Evolutionary conservation across 2,113 vertebrate genomes (phyloP), one percentile per base, ranked within the genome.

Genomic region (Anguilla japonica): DNA sequence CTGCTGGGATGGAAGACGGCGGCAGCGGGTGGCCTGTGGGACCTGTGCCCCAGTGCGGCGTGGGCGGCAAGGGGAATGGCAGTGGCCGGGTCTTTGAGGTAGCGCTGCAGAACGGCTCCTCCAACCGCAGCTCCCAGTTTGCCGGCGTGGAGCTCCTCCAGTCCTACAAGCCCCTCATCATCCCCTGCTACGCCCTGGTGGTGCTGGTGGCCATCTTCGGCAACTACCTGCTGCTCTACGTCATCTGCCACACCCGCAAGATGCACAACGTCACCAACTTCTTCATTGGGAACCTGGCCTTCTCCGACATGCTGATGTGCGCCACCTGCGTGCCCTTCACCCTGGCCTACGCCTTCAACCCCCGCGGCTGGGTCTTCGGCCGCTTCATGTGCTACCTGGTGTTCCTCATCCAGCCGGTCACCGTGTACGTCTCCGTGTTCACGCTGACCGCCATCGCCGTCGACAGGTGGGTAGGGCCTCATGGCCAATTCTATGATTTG

Each of bases 181-280:
- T 97, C 57, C 96, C 97, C 53, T 97, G 96, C 94, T 97, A 97
- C n/a, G 89, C 94, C 8, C 89, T 97, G 57, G 96, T 97, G 81
- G 95, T 97, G 46, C 92, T 97, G 46, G 90, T 97, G 0, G 97
- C 96, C 8, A 88, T 97, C 82, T 93, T 97, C 0, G 97, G 97
- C 57, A 97, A 97, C 92, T 97, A 97, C 85, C 93, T 97, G 89
- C 95, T 97, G 80, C 95, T 97, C 39, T 97, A 97, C 0, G 95
- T 97, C 90, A 97, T 97, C 88, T 97, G 97, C 86, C 93, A 94
- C 92, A 96, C 95, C 41, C 96, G 95, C 90, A 97, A 96, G 94
- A 97, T 97, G 97, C 96, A 97, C 94, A 97, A 97, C 0, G 95
- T 97, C 90, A 97, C 96, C 93, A 97, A 97, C 94, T 97, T 97